Percentiles rank a stretch among this genome's conserved stretches.
Conservation (phyloP, 2,888 invertebrate genomes). For the Tachystola acroxantha region DNA sequence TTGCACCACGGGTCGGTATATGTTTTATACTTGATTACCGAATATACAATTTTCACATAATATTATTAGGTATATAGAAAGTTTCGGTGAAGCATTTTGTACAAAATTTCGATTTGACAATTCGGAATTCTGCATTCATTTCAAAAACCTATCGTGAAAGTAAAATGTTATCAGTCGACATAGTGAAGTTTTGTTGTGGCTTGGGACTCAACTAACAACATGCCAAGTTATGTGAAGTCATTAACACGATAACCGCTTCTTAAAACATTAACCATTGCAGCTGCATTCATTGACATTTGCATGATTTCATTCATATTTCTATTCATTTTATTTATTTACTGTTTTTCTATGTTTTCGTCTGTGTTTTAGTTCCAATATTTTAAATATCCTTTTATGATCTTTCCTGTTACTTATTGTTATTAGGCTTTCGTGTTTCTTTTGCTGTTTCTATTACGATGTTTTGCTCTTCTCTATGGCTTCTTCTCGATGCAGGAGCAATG, state of each 20-base stretch:
- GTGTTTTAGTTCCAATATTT: slow-evolving; percentile 19
- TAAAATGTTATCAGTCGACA: slow-evolving; percentile 46
- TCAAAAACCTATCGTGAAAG: too few relatives aligned
- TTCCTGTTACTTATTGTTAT: slow-evolving; percentile 10
- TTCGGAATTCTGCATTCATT: too few relatives aligned
- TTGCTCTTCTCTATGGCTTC: slow-evolving; percentile 34
- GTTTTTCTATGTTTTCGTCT: slow-evolving; percentile 10
- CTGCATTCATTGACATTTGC: slow-evolving; percentile 56
- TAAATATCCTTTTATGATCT: slow-evolving; percentile 11
- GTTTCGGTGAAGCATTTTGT: too few relatives aligned
- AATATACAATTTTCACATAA: too few relatives aligned
- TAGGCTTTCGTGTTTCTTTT: slow-evolving; percentile 10
- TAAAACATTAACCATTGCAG: slow-evolving; percentile 62
- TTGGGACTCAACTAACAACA: slow-evolving; percentile 58
- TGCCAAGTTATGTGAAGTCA: slow-evolving; percentile 29
- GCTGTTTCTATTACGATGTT: slow-evolving; percentile 13
- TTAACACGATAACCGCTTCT: slow-evolving; percentile 48
- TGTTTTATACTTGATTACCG: too few relatives aligned
- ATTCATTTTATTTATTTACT: slow-evolving; percentile 11
- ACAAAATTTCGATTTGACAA: too few relatives aligned
- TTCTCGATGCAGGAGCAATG: slow-evolving; percentile 73
- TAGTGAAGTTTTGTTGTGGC: slow-evolving; percentile 72
- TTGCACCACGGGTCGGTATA: too few relatives aligned
- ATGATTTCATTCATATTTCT: slow-evolving; percentile 26
- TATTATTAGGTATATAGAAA: too few relatives aligned